Conservation (phyloP, 2,113 vertebrate genomes). For the Bolborhynchus lineola region DNA sequence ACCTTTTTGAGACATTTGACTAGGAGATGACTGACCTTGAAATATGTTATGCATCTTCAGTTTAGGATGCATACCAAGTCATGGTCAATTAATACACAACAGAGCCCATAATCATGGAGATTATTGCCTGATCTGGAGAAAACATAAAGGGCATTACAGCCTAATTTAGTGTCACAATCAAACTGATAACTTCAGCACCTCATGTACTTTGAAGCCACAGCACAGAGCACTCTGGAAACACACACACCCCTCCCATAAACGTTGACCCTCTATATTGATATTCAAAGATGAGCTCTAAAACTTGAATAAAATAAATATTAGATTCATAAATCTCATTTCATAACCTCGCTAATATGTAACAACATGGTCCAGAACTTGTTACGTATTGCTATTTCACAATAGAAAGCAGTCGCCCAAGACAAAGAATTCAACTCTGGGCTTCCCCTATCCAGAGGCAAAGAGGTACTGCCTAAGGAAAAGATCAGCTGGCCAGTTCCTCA, state of each 20-base stretch:
- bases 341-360: background rate
- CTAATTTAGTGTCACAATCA: constrained; percentile 24
- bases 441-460: background rate
- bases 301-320: background rate
- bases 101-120: constrained; percentile 10
- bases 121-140: constrained; percentile 27
- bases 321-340: background rate
- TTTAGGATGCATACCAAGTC: constrained; percentile 18
- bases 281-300: constrained; percentile 1
- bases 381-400: background rate
- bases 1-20: background rate
- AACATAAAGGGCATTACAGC: constrained; percentile 33
- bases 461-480: background rate
- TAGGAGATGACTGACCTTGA: constrained; percentile 14
- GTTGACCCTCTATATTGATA: background rate
- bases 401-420: background rate
- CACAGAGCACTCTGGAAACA: background rate
- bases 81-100: constrained; percentile 49
- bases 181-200: background rate
- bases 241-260: background rate
- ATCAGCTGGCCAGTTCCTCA: background rate
- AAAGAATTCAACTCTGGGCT: background rate
- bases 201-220: background rate
- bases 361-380: background rate
- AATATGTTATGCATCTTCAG: constrained; percentile 2